phyloP scores from a whole-genome alignment of 2,888 invertebrate species.

The Alloplasta piceator region DNA sequence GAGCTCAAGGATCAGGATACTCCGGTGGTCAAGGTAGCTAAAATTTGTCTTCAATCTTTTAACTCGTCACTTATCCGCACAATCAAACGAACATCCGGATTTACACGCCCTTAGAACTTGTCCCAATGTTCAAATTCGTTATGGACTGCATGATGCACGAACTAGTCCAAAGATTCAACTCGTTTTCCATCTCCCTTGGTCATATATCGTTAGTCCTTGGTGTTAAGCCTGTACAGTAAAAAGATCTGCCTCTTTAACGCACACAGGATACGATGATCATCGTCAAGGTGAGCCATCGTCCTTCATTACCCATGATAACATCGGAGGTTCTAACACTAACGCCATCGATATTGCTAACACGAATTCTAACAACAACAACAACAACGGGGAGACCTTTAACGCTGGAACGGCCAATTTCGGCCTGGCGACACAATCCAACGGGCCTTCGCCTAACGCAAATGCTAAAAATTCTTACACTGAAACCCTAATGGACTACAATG shows the following conservation, averaged over 20 bases:
- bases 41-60: neutral
- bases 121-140: no score
- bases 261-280: conserved; percentile 53
- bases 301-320: conserved; percentile 39
- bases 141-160: no score
- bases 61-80: neutral
- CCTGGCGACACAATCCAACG: conserved; percentile 35
- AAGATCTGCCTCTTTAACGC: conserved; percentile 41
- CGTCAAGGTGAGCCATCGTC: conserved; percentile 41
- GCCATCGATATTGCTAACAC: conserved; percentile 62
- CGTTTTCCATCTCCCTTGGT: no score
- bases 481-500: conserved; percentile 13
- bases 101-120: no score
- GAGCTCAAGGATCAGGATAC: conserved; percentile 50
- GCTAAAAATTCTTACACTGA: conserved; percentile 50
- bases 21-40: conserved; percentile 53
- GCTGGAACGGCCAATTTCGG: conserved; percentile 12
- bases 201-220: no score
- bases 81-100: no score
- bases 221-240: neutral
- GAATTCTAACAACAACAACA: conserved; percentile 53
- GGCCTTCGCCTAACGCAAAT: conserved; percentile 52
- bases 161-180: no score
- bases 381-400: conserved; percentile 16
- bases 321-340: conserved; percentile 54